Conservation (phyloP, 2,113 vertebrate genomes). For the Tachysurus vachellii region DNA sequence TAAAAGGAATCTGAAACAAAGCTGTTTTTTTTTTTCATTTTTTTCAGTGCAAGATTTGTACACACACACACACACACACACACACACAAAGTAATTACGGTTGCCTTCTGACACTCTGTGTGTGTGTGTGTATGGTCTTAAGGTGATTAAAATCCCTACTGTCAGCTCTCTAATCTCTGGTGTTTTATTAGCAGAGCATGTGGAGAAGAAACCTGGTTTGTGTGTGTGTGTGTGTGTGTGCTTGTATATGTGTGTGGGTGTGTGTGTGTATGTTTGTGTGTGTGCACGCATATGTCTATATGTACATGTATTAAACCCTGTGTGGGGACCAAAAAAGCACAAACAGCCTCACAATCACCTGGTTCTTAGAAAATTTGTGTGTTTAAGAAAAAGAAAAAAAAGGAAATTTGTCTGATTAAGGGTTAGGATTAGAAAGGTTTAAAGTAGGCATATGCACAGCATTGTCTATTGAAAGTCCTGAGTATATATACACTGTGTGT, state of each 20-base stretch:
- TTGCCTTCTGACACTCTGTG: slow-evolving; percentile 7
- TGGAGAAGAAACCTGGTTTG: background rate
- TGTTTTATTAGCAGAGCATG: slow-evolving; percentile 55
- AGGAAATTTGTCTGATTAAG: too few species aligned
- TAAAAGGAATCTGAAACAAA: background rate
- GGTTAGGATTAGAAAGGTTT: background rate
- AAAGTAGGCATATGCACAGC: background rate
- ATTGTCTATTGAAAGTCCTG: background rate
- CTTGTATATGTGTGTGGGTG: background rate
- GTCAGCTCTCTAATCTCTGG: slow-evolving; percentile 57
- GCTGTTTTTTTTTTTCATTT: too few species aligned
- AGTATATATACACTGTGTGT: background rate
- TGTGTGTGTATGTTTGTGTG: slow-evolving; percentile 4
- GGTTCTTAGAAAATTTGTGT: background rate
- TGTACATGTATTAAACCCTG: background rate
- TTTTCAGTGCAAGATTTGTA: background rate
- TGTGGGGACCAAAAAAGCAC: background rate
- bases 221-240: slow-evolving; percentile 17
- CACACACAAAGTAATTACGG: background rate
- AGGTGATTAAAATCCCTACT: slow-evolving; percentile 56
- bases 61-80: background rate
- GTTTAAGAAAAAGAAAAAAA: background rate
- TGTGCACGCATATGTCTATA: background rate
- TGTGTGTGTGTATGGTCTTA: slow-evolving; percentile 39
- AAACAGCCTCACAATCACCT: background rate